Evolutionary conservation across 2,113 vertebrate genomes (phyloP).

Genomic region (Hippocampus guttulatus): DNA sequence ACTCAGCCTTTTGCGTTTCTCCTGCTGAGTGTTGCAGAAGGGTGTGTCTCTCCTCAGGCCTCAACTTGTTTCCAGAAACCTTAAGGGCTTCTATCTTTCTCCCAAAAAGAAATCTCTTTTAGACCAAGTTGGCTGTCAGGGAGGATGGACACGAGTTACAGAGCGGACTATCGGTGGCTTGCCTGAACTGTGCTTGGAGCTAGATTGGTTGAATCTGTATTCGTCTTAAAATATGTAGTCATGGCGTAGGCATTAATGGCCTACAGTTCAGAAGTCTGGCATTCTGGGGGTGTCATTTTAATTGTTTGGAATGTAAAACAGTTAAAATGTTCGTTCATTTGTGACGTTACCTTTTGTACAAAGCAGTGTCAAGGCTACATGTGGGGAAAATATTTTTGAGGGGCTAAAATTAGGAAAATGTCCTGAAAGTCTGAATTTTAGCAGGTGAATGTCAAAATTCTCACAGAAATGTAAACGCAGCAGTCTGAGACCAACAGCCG

Average conservation of each 20-base stretch:
- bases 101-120: background rate
- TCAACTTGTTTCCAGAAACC: constrained; percentile 36
- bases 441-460: background rate
- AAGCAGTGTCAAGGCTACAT: background rate
- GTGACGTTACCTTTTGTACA: background rate
- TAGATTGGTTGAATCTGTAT: background rate
- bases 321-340: too few relatives aligned
- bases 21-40: constrained; percentile 40
- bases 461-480: background rate
- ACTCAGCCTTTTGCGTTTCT: constrained; percentile 34
- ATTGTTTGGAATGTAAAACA: background rate
- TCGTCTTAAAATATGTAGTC: background rate
- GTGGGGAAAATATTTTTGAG: background rate
- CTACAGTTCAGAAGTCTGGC: too few relatives aligned
- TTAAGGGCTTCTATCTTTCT: background rate
- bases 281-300: background rate
- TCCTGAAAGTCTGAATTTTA: background rate
- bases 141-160: background rate
- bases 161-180: background rate
- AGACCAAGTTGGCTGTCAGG: background rate
- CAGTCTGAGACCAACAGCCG: background rate
- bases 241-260: background rate
- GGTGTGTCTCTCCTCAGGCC: constrained; percentile 43
- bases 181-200: background rate
- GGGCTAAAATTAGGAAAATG: background rate